Conservation (phyloP, 2,113 vertebrate species). For the Oophaga pumilio region DNA sequence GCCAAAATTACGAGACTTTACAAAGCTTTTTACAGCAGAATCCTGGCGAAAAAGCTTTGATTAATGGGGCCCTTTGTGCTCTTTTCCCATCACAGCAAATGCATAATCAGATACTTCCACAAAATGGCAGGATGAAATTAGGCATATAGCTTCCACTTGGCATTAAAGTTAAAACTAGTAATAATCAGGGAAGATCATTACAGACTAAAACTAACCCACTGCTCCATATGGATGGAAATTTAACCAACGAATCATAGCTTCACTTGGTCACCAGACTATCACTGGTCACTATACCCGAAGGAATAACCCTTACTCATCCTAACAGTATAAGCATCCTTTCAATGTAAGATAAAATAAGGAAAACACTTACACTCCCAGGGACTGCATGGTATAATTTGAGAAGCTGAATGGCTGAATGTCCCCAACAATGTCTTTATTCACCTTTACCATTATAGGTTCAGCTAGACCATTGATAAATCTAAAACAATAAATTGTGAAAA, state of each 20-base stretch:
- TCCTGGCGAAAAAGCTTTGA: too few species aligned
- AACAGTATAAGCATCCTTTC: not conserved
- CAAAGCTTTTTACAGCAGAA: too few species aligned
- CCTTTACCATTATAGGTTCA: slow-evolving; percentile 61
- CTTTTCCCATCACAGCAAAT: too few species aligned
- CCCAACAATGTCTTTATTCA: slow-evolving; percentile 46
- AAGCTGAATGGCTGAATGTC: slow-evolving; percentile 40
- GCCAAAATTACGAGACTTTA: too few species aligned
- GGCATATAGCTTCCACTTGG: not conserved
- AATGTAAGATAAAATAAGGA: not conserved
- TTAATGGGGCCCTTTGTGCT: too few species aligned
- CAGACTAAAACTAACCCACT: not conserved
- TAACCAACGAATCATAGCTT: not conserved
- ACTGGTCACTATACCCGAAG: not conserved
- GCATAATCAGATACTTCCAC: too few species aligned
- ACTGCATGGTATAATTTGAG: slow-evolving; percentile 70
- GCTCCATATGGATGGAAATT: not conserved
- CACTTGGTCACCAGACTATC: not conserved
- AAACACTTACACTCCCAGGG: slow-evolving; percentile 76
- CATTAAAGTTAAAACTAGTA: not conserved
- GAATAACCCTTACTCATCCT: not conserved
- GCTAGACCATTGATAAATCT: slow-evolving; percentile 83
- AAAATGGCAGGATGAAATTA: too few species aligned
- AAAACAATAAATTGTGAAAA: slow-evolving; percentile 57
- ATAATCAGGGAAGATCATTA: not conserved